A percentile compares a stretch with the other conserved stretches of the same genome.
These are phyloP conservation scores for Sorex maritimensis DNA, from an alignment of 2,797 vertebrate genomes.

Conservation along the genomic window DNA sequence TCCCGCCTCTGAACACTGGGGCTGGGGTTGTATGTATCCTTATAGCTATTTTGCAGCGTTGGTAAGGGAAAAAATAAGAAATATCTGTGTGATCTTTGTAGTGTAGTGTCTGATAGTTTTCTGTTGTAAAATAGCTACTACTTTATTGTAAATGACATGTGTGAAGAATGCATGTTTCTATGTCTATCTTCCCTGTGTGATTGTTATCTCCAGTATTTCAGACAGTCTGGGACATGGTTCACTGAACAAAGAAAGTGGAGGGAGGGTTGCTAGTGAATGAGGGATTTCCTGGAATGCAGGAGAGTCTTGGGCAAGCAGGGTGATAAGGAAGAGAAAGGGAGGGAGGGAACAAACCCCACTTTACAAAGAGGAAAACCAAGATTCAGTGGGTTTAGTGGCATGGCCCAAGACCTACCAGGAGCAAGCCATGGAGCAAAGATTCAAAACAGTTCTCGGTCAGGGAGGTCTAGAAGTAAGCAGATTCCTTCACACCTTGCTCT, in stretches of 20 bases:
- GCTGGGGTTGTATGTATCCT: neutral
- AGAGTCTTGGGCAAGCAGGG: neutral
- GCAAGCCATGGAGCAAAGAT: neutral
- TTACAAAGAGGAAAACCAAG: constrained; percentile 11
- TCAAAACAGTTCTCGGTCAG: neutral
- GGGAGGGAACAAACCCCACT: neutral
- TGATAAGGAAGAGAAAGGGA: neutral
- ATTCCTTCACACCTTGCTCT: neutral
- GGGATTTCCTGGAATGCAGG: neutral
- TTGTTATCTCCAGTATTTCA: neutral
- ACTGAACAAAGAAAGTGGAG: neutral
- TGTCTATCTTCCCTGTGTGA: neutral
- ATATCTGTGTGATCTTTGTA: neutral
- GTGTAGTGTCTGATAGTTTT: neutral
- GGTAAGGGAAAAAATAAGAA: neutral
- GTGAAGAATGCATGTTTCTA: neutral
- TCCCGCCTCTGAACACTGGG: neutral
- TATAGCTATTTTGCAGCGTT: neutral
- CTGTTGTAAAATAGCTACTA: neutral
- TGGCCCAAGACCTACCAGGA: neutral
- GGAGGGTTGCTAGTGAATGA: neutral
- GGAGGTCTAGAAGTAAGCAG: neutral
- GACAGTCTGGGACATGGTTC: neutral
- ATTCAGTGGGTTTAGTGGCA: neutral
- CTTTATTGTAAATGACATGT: neutral